These are phyloP conservation scores for Pseudomyrmex flavicornis DNA, from an alignment of 1,140 invertebrate species.

Conservation along the genomic window DNA sequence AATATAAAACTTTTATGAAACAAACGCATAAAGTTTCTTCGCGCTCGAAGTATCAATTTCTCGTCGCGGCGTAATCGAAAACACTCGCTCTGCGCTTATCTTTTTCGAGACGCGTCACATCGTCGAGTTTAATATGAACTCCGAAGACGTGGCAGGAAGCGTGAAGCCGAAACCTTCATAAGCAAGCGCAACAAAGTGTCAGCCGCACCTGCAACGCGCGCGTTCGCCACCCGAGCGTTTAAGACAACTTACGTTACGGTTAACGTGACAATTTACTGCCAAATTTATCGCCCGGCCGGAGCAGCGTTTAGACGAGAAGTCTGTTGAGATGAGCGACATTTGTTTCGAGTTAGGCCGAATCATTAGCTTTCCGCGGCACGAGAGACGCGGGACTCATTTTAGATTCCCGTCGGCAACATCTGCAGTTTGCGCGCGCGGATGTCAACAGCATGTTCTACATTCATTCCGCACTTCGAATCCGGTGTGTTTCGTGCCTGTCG, in stretches of 20 bases:
- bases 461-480: background rate
- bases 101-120: background rate
- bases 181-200: conserved; percentile 22
- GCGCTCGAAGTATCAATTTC: background rate
- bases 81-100: background rate
- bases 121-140: conserved; percentile 37
- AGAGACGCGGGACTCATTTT: conserved; percentile 44
- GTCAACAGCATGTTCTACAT: conserved; percentile 15
- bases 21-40: background rate
- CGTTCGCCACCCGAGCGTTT: conserved; percentile 28
- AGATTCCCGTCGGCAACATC: conserved; percentile 35
- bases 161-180: background rate
- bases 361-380: conserved; percentile 22
- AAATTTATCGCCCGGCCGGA: conserved; percentile 41
- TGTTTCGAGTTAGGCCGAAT: conserved; percentile 57
- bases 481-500: background rate
- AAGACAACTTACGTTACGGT: conserved; percentile 40
- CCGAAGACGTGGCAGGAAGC: background rate
- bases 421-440: conserved; percentile 28
- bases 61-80: background rate
- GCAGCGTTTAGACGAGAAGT: background rate
- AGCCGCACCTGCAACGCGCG: conserved; percentile 15
- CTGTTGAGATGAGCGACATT: conserved; percentile 46
- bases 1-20: no score
- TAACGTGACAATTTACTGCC: conserved; percentile 53